Conservation (phyloP, 1,140 invertebrate genomes). For the Magallana ariakensis region DNA sequence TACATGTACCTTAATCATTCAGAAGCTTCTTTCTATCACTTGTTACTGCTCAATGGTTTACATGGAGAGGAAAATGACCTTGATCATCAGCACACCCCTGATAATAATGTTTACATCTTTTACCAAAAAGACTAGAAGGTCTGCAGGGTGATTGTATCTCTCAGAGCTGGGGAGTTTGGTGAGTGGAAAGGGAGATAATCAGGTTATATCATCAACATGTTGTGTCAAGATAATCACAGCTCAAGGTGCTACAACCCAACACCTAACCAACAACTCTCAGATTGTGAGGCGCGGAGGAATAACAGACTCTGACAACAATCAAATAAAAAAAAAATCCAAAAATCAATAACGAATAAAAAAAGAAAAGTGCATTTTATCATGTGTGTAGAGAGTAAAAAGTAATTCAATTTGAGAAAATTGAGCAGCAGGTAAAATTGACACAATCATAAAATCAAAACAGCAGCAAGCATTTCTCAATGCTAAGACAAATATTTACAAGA, state of each 20-base stretch:
- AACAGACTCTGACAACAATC: too few species aligned
- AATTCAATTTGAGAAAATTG: neutral
- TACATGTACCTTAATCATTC: neutral
- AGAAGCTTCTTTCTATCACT: neutral
- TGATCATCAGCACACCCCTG: too few species aligned
- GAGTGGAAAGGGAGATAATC: conserved; percentile 11
- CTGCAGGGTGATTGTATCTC: conserved; percentile 2
- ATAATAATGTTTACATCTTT: too few species aligned
- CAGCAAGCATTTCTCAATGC: neutral
- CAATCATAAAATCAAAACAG: neutral
- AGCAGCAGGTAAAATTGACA: conserved; percentile 31
- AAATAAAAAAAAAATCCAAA: too few species aligned
- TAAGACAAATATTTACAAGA: conserved; percentile 5
- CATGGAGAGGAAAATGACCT: too few species aligned
- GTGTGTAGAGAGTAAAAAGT: neutral
- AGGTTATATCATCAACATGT: conserved; percentile 1
- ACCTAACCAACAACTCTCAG: too few species aligned
- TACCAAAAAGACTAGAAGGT: too few species aligned
- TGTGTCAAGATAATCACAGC: neutral
- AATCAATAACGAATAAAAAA: too few species aligned
- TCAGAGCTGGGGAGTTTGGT: neutral
- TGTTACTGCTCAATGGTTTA: neutral
- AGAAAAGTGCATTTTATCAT: neutral
- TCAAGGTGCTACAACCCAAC: neutral
- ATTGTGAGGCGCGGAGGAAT: too few species aligned